Evolutionary conservation across 2,888 invertebrate species (phyloP).

Genomic region (Cantharis rufa): DNA sequence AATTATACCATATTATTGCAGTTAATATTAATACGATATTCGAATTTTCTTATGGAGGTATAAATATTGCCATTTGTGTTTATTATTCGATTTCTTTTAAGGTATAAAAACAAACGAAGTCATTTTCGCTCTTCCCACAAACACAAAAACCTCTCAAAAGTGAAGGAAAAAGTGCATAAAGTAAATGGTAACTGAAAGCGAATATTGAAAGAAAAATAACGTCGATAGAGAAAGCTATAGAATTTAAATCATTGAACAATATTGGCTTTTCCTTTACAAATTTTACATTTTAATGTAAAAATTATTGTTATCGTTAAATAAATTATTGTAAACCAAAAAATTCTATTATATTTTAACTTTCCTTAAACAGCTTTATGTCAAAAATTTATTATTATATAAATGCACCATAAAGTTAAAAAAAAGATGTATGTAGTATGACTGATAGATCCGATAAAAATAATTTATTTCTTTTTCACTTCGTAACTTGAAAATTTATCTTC

Average conservation of each 20-base stretch:
- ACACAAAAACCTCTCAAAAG: not conserved
- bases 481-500: not conserved
- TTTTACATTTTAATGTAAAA: not conserved
- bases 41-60: too few species aligned
- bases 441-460: not conserved
- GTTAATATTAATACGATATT: too few species aligned
- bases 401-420: not conserved
- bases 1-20: too few species aligned
- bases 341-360: not conserved
- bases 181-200: not conserved
- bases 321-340: not conserved
- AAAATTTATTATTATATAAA: not conserved
- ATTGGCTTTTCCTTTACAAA: not conserved
- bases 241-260: not conserved
- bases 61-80: too few species aligned
- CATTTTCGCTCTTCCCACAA: not conserved
- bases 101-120: not conserved
- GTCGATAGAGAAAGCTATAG: not conserved
- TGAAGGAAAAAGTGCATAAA: not conserved
- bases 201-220: not conserved
- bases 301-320: not conserved
- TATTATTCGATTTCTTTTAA: not conserved
- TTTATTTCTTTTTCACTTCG: not conserved
- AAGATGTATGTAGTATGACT: not conserved
- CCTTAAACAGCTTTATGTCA: not conserved